Evolutionary conservation across 2,888 invertebrate genomes (phyloP).

Genomic region (Synergus japonicus): DNA sequence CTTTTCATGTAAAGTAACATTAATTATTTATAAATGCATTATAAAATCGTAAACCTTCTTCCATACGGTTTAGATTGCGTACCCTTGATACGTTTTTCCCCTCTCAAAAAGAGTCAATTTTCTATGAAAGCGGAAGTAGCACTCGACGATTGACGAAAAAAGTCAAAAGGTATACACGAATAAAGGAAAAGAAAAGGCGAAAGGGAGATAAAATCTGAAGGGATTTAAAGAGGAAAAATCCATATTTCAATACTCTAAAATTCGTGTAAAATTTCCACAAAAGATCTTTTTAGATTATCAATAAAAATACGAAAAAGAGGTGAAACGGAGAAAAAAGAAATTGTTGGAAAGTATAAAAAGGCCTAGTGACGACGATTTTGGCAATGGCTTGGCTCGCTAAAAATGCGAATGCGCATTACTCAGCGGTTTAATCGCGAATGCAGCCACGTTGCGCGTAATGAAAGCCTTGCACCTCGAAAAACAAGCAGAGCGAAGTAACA

Average conservation of each 20-base stretch:
- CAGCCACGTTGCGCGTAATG: constrained; percentile 69
- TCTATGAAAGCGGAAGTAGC: not conserved
- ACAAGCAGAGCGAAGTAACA: constrained; percentile 55
- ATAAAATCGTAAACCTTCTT: not conserved
- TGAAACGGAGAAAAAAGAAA: not conserved
- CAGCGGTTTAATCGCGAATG: constrained; percentile 73
- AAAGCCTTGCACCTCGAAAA: constrained; percentile 70
- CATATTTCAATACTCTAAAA: not conserved
- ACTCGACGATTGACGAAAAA: not conserved
- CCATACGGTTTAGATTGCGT: not conserved
- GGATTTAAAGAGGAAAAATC: not conserved
- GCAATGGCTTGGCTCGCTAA: constrained; percentile 62
- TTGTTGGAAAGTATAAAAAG: constrained; percentile 41
- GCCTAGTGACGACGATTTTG: constrained; percentile 62
- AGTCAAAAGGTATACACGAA: not conserved
- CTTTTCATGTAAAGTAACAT: not conserved
- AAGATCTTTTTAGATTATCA: not conserved
- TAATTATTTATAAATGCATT: not conserved
- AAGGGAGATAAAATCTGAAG: not conserved
- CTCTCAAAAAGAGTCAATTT: not conserved
- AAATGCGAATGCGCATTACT: constrained; percentile 74
- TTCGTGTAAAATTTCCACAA: not conserved
- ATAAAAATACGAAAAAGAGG: not conserved
- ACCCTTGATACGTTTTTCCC: not conserved
- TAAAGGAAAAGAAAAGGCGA: not conserved